A percentile compares a stretch with the other conserved stretches of the same genome.
phyloP scores from a whole-genome alignment of 2,113 vertebrate species.

The Bungarus multicinctus region DNA sequence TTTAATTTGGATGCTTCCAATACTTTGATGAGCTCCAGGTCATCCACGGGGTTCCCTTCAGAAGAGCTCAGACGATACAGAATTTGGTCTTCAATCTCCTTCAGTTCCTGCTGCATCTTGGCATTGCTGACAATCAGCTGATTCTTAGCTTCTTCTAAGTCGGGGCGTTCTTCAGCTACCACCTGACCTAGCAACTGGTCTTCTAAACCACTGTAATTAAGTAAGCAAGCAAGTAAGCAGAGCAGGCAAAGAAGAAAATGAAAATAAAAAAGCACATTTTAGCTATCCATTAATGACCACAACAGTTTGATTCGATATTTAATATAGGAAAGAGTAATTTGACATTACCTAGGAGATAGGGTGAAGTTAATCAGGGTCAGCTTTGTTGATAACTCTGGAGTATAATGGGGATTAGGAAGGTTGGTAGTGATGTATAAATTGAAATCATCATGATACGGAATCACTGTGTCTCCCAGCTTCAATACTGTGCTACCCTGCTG shows the following conservation, averaged over 20 bases:
- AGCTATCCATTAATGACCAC: background rate
- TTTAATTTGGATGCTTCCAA: conserved; percentile 88
- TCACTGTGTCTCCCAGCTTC: conserved; percentile 81
- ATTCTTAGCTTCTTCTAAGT: conserved; percentile 89
- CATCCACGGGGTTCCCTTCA: conserved; percentile 87
- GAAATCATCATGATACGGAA: conserved; percentile 87
- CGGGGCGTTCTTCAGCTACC: conserved; percentile 84
- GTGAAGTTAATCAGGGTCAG: conserved; percentile 95
- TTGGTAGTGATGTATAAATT: conserved; percentile 93
- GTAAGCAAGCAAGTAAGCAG: background rate
- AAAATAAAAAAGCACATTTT: background rate
- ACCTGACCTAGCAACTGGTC: conserved; percentile 87
- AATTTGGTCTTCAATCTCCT: conserved; percentile 91
- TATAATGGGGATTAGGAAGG: conserved; percentile 91
- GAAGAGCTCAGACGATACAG: conserved; percentile 83
- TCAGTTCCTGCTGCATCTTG: conserved; percentile 86
- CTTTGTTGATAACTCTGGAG: conserved; percentile 83
- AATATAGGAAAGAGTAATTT: background rate
- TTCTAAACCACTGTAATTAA: conserved; percentile 79
- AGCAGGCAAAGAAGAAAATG: background rate
- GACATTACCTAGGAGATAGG: conserved; percentile 83
- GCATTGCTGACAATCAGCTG: conserved; percentile 87
- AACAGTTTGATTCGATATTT: background rate
- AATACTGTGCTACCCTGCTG: conserved; percentile 81
- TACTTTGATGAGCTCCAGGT: conserved; percentile 86